These are phyloP conservation scores for Cremastobaeus sp. DNA, from an alignment of 2,888 invertebrate species.

Conservation along the genomic window DNA sequence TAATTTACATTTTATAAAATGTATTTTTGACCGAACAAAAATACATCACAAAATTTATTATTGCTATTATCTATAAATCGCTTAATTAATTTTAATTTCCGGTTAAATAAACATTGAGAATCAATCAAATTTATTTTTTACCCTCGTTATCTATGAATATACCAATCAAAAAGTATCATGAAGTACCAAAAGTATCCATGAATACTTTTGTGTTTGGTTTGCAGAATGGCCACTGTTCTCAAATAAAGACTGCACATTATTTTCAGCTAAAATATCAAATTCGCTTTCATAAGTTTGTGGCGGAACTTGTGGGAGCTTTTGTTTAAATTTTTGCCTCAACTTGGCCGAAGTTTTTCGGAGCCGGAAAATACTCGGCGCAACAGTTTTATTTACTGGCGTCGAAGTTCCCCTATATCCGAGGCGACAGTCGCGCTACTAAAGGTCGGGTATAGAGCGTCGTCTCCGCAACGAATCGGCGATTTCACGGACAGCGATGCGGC, in stretches of 20 bases:
- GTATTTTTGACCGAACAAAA: too few species aligned
- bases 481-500: slow-evolving; percentile 77
- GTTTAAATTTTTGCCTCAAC: slow-evolving; percentile 18
- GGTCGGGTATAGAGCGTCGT: slow-evolving; percentile 71
- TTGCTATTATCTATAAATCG: too few species aligned
- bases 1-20: too few species aligned
- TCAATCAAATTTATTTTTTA: too few species aligned
- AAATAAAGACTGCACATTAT: slow-evolving; percentile 21
- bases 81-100: too few species aligned
- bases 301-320: slow-evolving; percentile 26
- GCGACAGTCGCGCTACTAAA: slow-evolving; percentile 71
- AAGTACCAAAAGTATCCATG: too few species aligned
- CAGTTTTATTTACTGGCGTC: slow-evolving; percentile 68
- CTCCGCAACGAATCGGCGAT: slow-evolving; percentile 76
- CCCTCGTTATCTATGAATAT: too few species aligned
- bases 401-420: slow-evolving; percentile 53
- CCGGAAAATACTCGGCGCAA: slow-evolving; percentile 48
- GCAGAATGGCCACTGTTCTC: too few species aligned
- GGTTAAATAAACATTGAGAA: too few species aligned
- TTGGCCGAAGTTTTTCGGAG: slow-evolving; percentile 45
- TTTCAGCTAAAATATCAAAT: slow-evolving; percentile 18
- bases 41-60: too few species aligned
- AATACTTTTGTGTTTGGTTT: too few species aligned
- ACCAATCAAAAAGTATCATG: too few species aligned
- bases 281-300: slow-evolving; percentile 18